Base-by-base conservation (phyloP, 2,888 invertebrate genomes). In the Agrochola lychnidis region DNA sequence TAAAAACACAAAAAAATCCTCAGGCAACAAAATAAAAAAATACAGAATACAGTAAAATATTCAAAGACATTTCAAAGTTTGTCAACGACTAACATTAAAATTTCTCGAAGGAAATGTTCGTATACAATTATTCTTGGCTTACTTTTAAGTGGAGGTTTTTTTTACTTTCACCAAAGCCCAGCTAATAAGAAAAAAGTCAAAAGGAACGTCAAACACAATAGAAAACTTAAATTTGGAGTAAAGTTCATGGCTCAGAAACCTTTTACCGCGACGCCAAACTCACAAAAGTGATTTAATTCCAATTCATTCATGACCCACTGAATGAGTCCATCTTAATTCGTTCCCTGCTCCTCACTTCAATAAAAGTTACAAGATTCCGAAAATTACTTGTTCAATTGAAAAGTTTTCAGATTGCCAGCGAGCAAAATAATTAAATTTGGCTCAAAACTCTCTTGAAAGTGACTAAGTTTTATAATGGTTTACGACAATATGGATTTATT, bases 341-440 rank as follows among this genome's bases (percentile, higher is more conserved):
- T 86, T 82, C 80, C 74, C 79, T 89, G 85, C 83, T 82, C 87
- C 63, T 83, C 87, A 88, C 84, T 89, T 89, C 86, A 89, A 87
- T 87, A 87, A 89, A 88, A 89, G 89, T 90, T 89, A 88, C 89
- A 87, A 85, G 86, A 89, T 87, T 86, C 83, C 83, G 87, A 88
- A 91, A 90, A 89, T 89, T 85, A 90, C 88, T 86, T 87, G 87
- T 85, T 82, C 87, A 88, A 91, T 90, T 89, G 86, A 87, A 91
- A 92, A 90, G 89, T 92, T 91, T 86, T 74, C 71, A 86, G 87
- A 90, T 89, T 88, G 86, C 84, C 86, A 84, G 86, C 88, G 88
- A 86, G 87, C 84, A 89, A 88, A 86, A 89, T 90, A 90, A 92
- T 92, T 91, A 88, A 91, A 90, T 91, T 87, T 86, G 85, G 78